Percentiles rank a stretch among this genome's conserved stretches.
phyloP scores from a whole-genome alignment of 2,888 invertebrate genomes.

The Conomelus anceps region DNA sequence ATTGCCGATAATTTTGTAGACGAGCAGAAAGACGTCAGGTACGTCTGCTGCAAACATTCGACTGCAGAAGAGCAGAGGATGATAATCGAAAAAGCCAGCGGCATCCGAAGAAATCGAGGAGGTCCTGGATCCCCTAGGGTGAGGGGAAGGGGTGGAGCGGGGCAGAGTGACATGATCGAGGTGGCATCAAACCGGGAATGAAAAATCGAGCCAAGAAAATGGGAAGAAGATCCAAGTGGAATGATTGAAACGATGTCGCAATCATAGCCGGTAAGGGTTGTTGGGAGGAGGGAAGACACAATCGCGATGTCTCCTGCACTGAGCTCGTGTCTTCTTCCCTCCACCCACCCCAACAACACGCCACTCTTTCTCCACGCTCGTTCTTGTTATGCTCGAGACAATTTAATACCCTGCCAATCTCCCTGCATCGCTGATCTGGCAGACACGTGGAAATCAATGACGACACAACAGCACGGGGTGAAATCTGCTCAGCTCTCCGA shows the following conservation, averaged over 20 bases:
- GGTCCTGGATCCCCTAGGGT: not conserved
- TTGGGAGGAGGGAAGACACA: not conserved
- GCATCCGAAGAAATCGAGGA: too few relatives aligned
- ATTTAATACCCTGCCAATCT: slow-evolving; percentile 14
- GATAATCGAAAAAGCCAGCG: not conserved
- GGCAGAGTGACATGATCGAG: not conserved
- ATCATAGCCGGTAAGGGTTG: slow-evolving; percentile 1
- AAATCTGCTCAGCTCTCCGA: not conserved
- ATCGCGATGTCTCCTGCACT: not conserved
- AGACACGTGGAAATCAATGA: slow-evolving; percentile 10
- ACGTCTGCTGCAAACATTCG: not conserved
- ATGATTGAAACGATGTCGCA: slow-evolving; percentile 17
- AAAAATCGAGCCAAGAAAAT: slow-evolving; percentile 18
- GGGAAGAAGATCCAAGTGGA: slow-evolving; percentile 6
- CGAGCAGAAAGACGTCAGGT: not conserved
- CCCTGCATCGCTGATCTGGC: slow-evolving; percentile 12
- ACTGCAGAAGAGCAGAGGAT: not conserved
- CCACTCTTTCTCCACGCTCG: not conserved
- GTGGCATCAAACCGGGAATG: slow-evolving; percentile 4
- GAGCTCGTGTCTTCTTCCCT: not conserved
- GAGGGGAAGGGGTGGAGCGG: not conserved
- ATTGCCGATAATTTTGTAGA: not conserved
- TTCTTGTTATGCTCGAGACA: slow-evolving; percentile 7
- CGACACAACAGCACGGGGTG: not conserved
- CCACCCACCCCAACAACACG: not conserved